Conservation (phyloP, 2,888 invertebrate species). For the Coenonympha arcania region DNA sequence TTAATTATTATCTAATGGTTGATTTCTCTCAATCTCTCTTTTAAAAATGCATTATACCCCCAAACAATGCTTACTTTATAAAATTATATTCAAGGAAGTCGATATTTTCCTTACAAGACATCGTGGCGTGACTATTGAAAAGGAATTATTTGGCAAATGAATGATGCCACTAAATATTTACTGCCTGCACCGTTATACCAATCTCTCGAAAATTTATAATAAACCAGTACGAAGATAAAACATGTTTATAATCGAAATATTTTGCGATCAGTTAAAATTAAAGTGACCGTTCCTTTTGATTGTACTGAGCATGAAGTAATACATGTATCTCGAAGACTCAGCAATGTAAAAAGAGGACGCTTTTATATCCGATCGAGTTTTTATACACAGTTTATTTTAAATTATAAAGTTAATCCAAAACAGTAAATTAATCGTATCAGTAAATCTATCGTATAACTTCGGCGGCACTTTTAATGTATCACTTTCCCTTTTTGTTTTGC, state of each 20-base stretch:
- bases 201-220: not conserved
- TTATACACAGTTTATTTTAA: not conserved
- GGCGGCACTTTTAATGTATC: not conserved
- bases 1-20: too few species aligned
- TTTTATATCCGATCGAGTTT: slow-evolving; percentile 12
- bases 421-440: not conserved
- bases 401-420: not conserved
- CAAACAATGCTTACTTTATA: too few species aligned
- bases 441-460: not conserved
- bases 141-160: not conserved
- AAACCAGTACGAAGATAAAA: not conserved
- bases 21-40: too few species aligned
- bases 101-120: not conserved
- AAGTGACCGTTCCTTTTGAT: not conserved
- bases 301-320: slow-evolving; percentile 7
- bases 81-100: not conserved
- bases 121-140: not conserved
- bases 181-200: slow-evolving; percentile 1
- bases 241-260: not conserved
- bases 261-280: not conserved
- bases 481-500: not conserved
- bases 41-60: too few species aligned
- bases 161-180: not conserved
- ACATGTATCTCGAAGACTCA: slow-evolving; percentile 4
- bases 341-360: slow-evolving; percentile 9